These are phyloP conservation scores for Drosophila pseudotakahashii DNA, from an alignment of 2,888 invertebrate species.

Conservation along the genomic window DNA sequence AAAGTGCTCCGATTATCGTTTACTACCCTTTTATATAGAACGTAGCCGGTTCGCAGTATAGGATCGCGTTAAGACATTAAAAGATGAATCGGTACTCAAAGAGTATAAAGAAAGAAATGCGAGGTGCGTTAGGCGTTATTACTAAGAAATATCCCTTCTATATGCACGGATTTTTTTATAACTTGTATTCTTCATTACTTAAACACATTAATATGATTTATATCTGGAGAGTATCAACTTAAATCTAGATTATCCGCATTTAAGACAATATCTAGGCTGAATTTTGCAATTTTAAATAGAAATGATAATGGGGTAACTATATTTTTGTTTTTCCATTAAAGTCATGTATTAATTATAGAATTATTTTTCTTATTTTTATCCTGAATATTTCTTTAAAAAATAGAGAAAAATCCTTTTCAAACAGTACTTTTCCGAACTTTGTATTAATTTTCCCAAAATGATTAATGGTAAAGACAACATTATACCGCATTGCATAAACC, in stretches of 20 bases:
- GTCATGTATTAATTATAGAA: too few species aligned
- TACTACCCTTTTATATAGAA: slow-evolving; percentile 11
- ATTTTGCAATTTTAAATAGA: too few species aligned
- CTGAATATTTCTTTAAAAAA: too few species aligned
- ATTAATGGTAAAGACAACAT: background rate
- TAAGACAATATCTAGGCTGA: too few species aligned
- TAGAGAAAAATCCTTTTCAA: too few species aligned
- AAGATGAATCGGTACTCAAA: background rate
- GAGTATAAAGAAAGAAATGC: background rate
- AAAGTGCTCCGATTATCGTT: slow-evolving; percentile 29
- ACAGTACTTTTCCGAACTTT: background rate
- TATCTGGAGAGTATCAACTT: too few species aligned
- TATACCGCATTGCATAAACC: background rate
- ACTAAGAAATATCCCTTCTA: background rate
- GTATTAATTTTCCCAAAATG: background rate
- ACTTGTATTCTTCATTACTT: background rate
- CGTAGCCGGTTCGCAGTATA: slow-evolving; percentile 9
- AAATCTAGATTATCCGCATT: too few species aligned
- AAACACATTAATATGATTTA: too few species aligned
- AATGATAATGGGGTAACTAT: too few species aligned
- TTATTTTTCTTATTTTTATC: too few species aligned
- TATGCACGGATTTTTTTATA: background rate
- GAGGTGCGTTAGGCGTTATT: too few species aligned
- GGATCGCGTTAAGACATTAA: slow-evolving; percentile 7
- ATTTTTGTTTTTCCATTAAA: too few species aligned